Evolutionary conservation across 2,113 vertebrate species (phyloP).

Genomic region (Platichthys flesus): DNA sequence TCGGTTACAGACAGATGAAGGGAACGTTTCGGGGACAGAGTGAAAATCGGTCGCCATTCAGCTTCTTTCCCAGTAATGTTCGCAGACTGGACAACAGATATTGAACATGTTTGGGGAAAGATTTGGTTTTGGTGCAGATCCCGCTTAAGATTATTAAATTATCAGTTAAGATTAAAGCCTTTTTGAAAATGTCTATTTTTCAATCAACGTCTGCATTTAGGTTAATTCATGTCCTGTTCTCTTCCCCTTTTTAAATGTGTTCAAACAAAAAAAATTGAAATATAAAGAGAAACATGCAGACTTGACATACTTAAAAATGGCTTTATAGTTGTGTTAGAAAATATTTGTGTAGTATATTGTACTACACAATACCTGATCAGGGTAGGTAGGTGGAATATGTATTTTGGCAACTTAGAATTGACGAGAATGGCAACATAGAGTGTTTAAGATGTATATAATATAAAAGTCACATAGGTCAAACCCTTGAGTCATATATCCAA

Average conservation of each 20-base stretch:
- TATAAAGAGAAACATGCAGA: too few species aligned
- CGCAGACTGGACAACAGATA: conserved; percentile 12
- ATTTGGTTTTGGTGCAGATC: conserved; percentile 3
- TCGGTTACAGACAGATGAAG: conserved; percentile 59
- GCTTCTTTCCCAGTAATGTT: conserved; percentile 20
- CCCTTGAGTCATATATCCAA: not conserved
- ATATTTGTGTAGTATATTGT: too few species aligned
- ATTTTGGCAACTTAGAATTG: not conserved
- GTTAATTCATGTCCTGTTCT: too few species aligned
- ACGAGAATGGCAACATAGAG: not conserved
- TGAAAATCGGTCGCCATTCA: conserved; percentile 26
- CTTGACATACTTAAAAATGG: too few species aligned
- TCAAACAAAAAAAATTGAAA: too few species aligned
- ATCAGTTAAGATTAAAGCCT: too few species aligned
- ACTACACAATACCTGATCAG: too few species aligned
- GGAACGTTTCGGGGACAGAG: conserved; percentile 40
- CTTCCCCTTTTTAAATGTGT: too few species aligned
- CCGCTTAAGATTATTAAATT: not conserved
- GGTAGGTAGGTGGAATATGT: not conserved
- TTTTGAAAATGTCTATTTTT: not conserved
- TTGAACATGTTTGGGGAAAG: conserved; percentile 5
- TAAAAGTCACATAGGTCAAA: not conserved
- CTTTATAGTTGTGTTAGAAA: too few species aligned
- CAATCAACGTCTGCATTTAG: too few species aligned
- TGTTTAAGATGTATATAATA: not conserved